A percentile compares a stretch with the other conserved stretches of the same genome.
These are phyloP conservation scores for Bombus sibiricus DNA, from an alignment of 1,140 invertebrate species.

Conservation along the genomic window DNA sequence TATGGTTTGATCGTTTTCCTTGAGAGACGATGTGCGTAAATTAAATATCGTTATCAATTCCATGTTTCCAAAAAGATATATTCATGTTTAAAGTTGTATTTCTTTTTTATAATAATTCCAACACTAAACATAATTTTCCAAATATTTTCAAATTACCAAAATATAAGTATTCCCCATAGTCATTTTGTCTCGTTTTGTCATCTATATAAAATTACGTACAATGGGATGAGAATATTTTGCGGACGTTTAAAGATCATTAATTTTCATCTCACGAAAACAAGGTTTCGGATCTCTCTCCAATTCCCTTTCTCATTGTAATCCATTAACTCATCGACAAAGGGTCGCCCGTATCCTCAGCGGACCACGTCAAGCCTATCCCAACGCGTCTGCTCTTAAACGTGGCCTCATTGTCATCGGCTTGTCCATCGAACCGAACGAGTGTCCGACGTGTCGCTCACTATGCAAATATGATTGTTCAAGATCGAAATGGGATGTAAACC, in stretches of 20 bases:
- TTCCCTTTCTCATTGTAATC: not conserved
- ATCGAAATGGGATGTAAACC: not conserved
- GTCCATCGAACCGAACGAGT: slow-evolving; percentile 9
- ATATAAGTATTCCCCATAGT: too few species aligned
- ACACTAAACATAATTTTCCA: too few species aligned
- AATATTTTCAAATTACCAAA: too few species aligned
- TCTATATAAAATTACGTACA: too few species aligned
- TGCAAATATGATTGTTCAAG: slow-evolving; percentile 37
- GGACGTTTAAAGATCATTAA: not conserved
- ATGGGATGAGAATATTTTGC: not conserved
- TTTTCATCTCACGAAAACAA: not conserved
- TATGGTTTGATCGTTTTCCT: too few species aligned
- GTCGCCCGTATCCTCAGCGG: not conserved
- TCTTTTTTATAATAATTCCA: too few species aligned
- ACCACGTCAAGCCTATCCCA: not conserved
- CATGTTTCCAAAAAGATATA: too few species aligned
- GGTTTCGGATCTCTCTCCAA: not conserved
- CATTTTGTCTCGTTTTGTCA: not conserved
- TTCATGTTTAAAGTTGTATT: too few species aligned
- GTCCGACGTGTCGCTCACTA: not conserved
- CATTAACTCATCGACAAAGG: slow-evolving; percentile 15
- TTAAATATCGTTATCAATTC: too few species aligned
- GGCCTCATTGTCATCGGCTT: slow-evolving; percentile 12
- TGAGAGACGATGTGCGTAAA: too few species aligned
- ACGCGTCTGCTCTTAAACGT: slow-evolving; percentile 1